Base-by-base conservation (phyloP, 2,797 vertebrate species). In the Psittacula echo region DNA sequence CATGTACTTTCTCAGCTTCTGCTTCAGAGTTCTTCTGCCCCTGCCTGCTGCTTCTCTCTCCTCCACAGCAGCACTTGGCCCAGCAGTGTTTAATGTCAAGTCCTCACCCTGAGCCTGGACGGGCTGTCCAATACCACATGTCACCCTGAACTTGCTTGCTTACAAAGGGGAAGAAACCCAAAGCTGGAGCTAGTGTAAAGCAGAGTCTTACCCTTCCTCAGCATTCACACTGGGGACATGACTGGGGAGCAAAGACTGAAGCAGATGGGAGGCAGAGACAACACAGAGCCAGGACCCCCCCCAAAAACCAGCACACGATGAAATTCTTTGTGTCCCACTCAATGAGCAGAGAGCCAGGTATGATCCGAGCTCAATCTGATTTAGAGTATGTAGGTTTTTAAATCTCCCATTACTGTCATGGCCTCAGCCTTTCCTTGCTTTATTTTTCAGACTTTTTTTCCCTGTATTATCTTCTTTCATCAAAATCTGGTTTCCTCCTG, bases 401-500 rank as follows among this genome's bases (percentile, higher is more conserved):
- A 77, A 74, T 75, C 85, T 93, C 76, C 67, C 39, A 17, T 76
- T 93, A n/a, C 94, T 94, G 83, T 75, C 85, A 62, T 7, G 64
- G 87, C 89, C 79, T 84, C 89, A 71, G 41, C 82, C 61, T 91
- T 94, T 34, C 79, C 89, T 95, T 84, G 73, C 62, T 81, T 80
- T 54, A 41, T 92, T 86, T 96, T 86, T 85, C 7, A 15, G 85
- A 78, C 65, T 2, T n/a, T 70, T 78, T 91, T 95, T 86, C 85
- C 70, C 82, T 23, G 39, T 78, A 85, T 97, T 97, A 96, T 97
- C 97, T 97, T 93, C 34, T 92, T 94, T 83, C 95, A 96, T 97
- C 94, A 92, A 85, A 96, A 96, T 95, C 95, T 93, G 94, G 89
- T 85, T 97, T 97, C 96, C 84, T 93, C 66, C 96, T 96, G 91